These are phyloP conservation scores for Mycteria americana DNA, from an alignment of 2,797 vertebrate genomes.

Conservation along the genomic window DNA sequence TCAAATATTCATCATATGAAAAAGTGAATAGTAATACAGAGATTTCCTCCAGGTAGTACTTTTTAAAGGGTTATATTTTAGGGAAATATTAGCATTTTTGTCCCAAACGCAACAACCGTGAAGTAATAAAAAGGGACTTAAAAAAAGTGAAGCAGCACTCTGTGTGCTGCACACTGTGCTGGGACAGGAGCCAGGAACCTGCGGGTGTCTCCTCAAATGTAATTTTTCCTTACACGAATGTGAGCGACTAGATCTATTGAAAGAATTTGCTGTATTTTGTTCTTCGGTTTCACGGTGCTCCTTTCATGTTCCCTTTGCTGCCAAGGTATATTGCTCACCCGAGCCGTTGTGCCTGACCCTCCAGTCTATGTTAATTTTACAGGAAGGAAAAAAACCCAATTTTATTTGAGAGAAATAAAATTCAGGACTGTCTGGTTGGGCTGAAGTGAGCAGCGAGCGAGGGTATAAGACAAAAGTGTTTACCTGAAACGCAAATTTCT, in stretches of 20 bases:
- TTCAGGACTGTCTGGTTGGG: not conserved
- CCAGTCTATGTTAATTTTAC: not conserved
- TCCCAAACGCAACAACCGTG: not conserved
- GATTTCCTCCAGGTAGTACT: not conserved
- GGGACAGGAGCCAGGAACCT: constrained; percentile 26
- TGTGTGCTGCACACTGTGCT: not conserved
- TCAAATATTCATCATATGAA: not conserved
- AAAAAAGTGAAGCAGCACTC: not conserved
- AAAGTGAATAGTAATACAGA: not conserved
- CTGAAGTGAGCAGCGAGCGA: accelerated
- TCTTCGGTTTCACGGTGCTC: not conserved
- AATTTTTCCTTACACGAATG: not conserved
- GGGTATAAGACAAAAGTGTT: not conserved
- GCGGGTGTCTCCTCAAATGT: not conserved
- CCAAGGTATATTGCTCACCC: not conserved
- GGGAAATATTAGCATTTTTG: not conserved
- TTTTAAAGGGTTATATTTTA: not conserved
- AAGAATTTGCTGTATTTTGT: not conserved
- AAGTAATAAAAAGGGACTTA: not conserved
- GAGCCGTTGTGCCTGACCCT: not conserved
- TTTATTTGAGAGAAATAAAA: not conserved
- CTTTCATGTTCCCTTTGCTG: not conserved
- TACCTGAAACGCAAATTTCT: not conserved
- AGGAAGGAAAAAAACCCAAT: accelerated
- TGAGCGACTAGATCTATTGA: not conserved